Base-by-base conservation (phyloP, 2,888 invertebrate genomes). In the Sinohyriopsis cumingii region DNA sequence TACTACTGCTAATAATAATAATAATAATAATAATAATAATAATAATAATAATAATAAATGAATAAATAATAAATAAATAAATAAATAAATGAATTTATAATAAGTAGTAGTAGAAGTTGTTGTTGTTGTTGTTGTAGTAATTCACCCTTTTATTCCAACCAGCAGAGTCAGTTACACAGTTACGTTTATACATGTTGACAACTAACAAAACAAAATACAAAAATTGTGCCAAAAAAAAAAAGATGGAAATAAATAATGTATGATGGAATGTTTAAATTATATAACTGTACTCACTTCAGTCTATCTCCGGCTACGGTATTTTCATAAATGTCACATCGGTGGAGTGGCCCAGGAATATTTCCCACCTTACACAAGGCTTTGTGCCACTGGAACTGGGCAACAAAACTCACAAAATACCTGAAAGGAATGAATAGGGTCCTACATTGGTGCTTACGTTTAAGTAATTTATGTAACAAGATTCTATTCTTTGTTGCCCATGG, bases 341-440 rank as follows among this genome's bases (percentile, higher is more conserved):
- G 95, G 57, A 97, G 91, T 0, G 95, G 93, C 74, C 94, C 94
- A 2, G 55, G 75, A 90, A 96, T 95, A 0, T 94, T 94, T 1
- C 96, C 94, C 0, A 94, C 93, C 72, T 93, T 88, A 85, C 97
- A 98, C 78, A 97, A 91, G 0, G 95, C 93, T 45, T 95, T 92
- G 91, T 96, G 95, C 71, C 98, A 93, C 91, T 97, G 97, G 92
- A 97, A 98, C 91, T 97, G 97, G n/a, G 97, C 92, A 12, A 98
- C 93, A 9, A 95, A 95, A 85, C 95, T 95, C 78, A 97, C 95
- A 91, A 97, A 98, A 91, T 97, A 97, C 91, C 97, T 95, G 88
- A 4, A 60, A 66, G 22, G 15, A 64, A 71, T 60, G 1, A 9
- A 61, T 20, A 45, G 12, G 2, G 9, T 9, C 33, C 33, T 22